phyloP scores from a whole-genome alignment of 2,888 invertebrate species.

The Phyllotreta striolata region DNA sequence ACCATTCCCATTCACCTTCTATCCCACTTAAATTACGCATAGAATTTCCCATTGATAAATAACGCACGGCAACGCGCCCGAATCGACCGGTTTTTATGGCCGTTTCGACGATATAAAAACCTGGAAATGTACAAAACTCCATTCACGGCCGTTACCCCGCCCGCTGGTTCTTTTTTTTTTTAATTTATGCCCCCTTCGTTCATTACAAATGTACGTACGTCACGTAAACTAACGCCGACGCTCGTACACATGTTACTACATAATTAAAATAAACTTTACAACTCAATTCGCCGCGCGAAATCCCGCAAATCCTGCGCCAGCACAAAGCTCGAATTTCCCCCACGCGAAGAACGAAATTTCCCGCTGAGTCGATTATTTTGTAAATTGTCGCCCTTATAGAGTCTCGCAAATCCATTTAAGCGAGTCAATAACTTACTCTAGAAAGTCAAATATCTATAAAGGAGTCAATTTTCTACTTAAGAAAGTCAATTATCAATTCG shows the following conservation, averaged over 20 bases:
- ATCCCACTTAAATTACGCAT: no score
- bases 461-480: no score
- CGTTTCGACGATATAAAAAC: slow-evolving; percentile 2
- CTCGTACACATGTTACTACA: slow-evolving; percentile 17
- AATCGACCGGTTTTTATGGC: no score
- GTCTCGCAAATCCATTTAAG: no score
- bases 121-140: slow-evolving; percentile 24
- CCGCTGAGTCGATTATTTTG: no score
- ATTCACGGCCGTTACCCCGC: slow-evolving; percentile 14
- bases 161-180: slow-evolving; percentile 3
- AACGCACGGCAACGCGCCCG: no score
- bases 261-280: slow-evolving; percentile 30
- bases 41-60: no score
- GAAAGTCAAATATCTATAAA: no score
- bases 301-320: background rate
- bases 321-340: background rate
- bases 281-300: slow-evolving; percentile 2
- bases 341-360: background rate
- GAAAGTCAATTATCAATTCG: no score
- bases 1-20: no score
- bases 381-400: no score
- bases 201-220: slow-evolving; percentile 29
- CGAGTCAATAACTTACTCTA: no score
- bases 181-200: background rate
- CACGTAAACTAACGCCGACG: slow-evolving; percentile 20